Evolutionary conservation across 2,797 vertebrate genomes (phyloP).

Genomic region (Catostomus latipinnis): DNA sequence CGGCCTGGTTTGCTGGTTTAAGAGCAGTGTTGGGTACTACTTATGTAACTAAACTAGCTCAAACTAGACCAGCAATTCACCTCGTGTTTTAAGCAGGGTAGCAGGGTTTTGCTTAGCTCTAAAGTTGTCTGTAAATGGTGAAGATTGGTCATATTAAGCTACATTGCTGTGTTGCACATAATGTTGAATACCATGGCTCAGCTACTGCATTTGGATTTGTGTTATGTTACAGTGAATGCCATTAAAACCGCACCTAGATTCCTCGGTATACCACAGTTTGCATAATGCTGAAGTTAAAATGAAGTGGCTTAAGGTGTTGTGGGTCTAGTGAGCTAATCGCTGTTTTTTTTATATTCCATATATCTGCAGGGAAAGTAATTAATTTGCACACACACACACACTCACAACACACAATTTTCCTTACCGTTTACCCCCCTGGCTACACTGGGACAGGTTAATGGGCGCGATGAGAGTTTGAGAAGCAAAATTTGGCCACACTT

Average conservation of each 20-base stretch:
- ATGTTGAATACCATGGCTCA: constrained; percentile 5
- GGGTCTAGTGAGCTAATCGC: constrained; percentile 49
- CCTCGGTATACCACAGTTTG: not conserved
- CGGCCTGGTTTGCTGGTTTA: no score
- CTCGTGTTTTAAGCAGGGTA: no score
- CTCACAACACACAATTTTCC: constrained; percentile 1
- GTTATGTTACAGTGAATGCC: not conserved
- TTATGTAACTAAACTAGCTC: no score
- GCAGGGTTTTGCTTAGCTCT: no score
- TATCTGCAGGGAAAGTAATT: constrained; percentile 56
- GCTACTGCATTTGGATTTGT: not conserved
- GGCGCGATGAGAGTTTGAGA: constrained; percentile 45
- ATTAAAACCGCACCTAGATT: not conserved
- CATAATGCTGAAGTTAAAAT: constrained; percentile 20
- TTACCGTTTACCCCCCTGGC: constrained; percentile 39
- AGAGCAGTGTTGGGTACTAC: no score
- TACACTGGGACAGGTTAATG: constrained; percentile 51
- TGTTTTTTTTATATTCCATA: constrained; percentile 60
- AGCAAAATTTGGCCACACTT: constrained; percentile 45
- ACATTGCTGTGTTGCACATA: not conserved
- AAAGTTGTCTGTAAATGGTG: no score
- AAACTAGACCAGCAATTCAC: no score
- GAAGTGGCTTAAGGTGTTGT: constrained; percentile 47
- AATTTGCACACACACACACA: constrained; percentile 34
- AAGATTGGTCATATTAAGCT: no score